phyloP scores from a whole-genome alignment of 23 tunicate genomes.

The Pegea sp. region DNA sequence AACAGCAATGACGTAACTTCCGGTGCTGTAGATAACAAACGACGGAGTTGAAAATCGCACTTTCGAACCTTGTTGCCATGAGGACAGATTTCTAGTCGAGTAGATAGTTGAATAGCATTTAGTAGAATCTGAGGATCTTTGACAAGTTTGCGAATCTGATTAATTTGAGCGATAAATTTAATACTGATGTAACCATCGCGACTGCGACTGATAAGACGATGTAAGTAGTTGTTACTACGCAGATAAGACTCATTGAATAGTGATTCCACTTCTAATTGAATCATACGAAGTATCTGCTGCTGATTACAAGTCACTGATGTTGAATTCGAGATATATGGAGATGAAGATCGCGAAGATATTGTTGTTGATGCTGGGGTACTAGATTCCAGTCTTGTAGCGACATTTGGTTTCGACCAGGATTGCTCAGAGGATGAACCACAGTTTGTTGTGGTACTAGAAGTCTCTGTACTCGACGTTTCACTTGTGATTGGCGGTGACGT shows the following conservation, averaged over 20 bases:
- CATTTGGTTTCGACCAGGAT: no score
- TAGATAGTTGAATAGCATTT: background rate
- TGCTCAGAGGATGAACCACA: no score
- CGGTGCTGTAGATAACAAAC: background rate
- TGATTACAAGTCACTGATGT: no score
- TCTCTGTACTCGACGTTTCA: no score
- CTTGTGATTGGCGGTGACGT: no score
- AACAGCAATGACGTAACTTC: background rate
- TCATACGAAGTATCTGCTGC: no score
- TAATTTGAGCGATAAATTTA: background rate
- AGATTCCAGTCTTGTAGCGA: no score
- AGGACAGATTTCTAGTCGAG: background rate
- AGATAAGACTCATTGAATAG: background rate
- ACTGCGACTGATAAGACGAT: background rate
- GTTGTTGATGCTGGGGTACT: no score
- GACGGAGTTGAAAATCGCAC: background rate
- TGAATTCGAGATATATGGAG: no score
- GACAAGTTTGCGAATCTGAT: background rate
- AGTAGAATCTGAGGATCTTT: background rate
- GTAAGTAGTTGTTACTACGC: background rate
- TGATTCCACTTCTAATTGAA: background rate
- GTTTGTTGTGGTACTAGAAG: no score
- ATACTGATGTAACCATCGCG: conserved; percentile 1
- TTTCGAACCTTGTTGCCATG: background rate
- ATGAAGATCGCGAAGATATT: no score